Conservation (phyloP, 2,797 vertebrate species). For the Enteromius argenteus region DNA sequence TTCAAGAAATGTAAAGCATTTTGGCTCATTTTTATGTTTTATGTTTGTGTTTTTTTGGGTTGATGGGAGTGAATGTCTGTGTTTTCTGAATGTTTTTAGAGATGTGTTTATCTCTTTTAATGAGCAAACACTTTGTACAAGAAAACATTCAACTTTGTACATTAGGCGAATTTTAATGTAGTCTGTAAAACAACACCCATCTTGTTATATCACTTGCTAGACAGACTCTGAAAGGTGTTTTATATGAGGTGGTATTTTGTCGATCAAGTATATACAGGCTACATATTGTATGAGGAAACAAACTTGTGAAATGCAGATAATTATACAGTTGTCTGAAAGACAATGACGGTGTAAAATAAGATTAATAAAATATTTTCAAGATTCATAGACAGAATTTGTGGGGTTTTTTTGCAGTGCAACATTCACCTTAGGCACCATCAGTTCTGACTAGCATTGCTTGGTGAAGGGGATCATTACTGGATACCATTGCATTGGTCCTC, state of each 20-base stretch:
- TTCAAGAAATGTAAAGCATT: too few relatives aligned
- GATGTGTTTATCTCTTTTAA: neutral
- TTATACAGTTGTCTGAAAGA: slow-evolving; percentile 3
- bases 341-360: neutral
- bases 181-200: neutral
- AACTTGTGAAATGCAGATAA: neutral
- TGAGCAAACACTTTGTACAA: neutral
- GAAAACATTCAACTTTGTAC: neutral
- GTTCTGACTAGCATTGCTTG: slow-evolving; percentile 28
- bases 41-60: too few relatives aligned
- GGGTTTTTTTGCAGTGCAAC: slow-evolving; percentile 1
- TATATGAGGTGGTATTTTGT: neutral
- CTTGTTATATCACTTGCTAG: neutral
- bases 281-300: neutral
- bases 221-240: neutral
- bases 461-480: slow-evolving; percentile 42
- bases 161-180: neutral
- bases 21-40: too few relatives aligned
- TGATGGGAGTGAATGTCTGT: too few relatives aligned
- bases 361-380: neutral
- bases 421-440: slow-evolving; percentile 19
- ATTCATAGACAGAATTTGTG: slow-evolving; percentile 1
- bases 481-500: slow-evolving; percentile 31
- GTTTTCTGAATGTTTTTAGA: too few relatives aligned
- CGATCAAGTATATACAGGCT: neutral